Evolutionary conservation across 2,888 invertebrate genomes (phyloP).

Genomic region (Dendrolimus houi): DNA sequence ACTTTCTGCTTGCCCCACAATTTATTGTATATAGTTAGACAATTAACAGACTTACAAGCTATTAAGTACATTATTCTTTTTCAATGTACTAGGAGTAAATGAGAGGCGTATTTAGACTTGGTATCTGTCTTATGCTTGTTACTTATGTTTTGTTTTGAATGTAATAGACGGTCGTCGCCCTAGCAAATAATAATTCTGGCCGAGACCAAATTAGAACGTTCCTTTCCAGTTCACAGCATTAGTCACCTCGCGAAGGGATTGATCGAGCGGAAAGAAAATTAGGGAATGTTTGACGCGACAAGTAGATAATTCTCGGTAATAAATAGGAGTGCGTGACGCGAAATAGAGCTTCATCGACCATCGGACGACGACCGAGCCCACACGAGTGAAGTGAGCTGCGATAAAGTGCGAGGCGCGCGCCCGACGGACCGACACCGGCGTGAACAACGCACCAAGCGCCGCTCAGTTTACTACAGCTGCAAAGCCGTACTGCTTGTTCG

Average conservation of each 20-base stretch:
- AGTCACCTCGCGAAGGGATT: slow-evolving; percentile 5
- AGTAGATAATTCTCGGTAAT: slow-evolving; percentile 36
- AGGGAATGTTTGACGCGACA: slow-evolving; percentile 24
- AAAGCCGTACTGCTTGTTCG: slow-evolving; percentile 55
- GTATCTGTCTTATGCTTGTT: slow-evolving; percentile 23
- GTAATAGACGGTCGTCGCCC: slow-evolving; percentile 47
- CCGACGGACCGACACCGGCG: slow-evolving; percentile 31
- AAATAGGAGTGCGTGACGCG: slow-evolving; percentile 62
- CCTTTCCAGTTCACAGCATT: slow-evolving; percentile 10
- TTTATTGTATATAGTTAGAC: too few relatives aligned
- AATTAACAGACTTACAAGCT: too few relatives aligned
- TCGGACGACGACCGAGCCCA: slow-evolving; percentile 51
- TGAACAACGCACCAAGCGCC: slow-evolving; percentile 59
- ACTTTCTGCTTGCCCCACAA: too few relatives aligned
- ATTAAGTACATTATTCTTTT: too few relatives aligned
- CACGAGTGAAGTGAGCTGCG: slow-evolving; percentile 50
- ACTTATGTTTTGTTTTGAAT: slow-evolving; percentile 31
- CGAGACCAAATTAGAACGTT: slow-evolving; percentile 45
- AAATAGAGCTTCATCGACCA: slow-evolving; percentile 64
- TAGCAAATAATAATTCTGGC: slow-evolving; percentile 48
- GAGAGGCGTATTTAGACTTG: slow-evolving; percentile 17
- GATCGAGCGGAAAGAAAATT: slow-evolving; percentile 20
- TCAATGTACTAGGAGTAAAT: too few relatives aligned
- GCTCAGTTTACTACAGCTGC: slow-evolving; percentile 64
- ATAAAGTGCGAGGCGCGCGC: slow-evolving; percentile 43